Percentiles rank a stretch among this genome's conserved stretches.
Evolutionary conservation across 2,113 vertebrate genomes (phyloP).

Genomic region (Chrysemys picta): DNA sequence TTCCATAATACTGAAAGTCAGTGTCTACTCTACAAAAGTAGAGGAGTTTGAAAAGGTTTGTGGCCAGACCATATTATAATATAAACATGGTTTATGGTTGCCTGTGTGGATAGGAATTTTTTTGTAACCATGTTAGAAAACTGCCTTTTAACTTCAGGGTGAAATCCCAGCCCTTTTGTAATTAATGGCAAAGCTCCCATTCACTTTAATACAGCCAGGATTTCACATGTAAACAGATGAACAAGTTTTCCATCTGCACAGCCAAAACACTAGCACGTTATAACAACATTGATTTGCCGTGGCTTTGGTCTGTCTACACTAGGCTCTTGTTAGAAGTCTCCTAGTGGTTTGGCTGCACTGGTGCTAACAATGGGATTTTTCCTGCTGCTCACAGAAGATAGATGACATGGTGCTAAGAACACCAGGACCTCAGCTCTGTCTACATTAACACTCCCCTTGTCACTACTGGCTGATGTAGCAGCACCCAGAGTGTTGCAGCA

Average conservation of each 20-base stretch:
- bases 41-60: background rate
- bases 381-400: background rate
- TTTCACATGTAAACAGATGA: background rate
- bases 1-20: background rate
- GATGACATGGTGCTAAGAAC: background rate
- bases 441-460: fast-evolving
- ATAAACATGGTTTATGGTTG: background rate
- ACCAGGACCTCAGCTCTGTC: background rate
- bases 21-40: background rate
- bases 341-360: fast-evolving
- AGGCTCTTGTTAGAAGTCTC: background rate
- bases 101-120: background rate
- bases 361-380: background rate
- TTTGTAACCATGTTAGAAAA: background rate
- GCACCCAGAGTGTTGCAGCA: background rate
- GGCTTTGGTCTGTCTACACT: background rate
- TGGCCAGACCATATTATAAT: background rate
- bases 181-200: background rate
- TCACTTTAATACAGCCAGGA: background rate
- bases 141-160: background rate
- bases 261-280: background rate
- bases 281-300: fast-evolving
- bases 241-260: background rate
- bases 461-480: background rate
- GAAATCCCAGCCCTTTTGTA: background rate